Percentiles rank a stretch among this genome's conserved stretches.
Conservation (phyloP, 2,797 vertebrate genomes). For the Valencia hispanica region DNA sequence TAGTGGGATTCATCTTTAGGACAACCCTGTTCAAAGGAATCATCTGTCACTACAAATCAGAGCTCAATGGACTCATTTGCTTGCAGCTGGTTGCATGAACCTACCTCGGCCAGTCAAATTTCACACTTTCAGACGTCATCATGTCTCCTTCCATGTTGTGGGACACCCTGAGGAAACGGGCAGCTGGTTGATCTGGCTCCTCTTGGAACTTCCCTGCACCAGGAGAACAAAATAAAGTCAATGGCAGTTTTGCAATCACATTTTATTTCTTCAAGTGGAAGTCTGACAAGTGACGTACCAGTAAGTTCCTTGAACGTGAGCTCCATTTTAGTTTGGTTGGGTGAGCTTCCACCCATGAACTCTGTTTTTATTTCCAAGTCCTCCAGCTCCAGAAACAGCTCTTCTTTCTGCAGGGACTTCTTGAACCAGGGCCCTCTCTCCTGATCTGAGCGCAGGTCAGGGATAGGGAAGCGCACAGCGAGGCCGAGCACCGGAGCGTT, state of each 20-base stretch:
- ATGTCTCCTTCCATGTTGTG: conserved; percentile 91
- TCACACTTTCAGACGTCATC: conserved; percentile 88
- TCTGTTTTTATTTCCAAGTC: conserved; percentile 94
- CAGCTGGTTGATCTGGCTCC: conserved; percentile 78
- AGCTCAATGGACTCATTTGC: neutral
- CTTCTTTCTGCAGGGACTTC: conserved; percentile 96
- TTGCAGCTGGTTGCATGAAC: neutral
- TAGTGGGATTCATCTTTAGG: conserved; percentile 92
- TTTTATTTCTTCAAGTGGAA: neutral
- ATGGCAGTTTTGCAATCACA: neutral
- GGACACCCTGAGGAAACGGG: conserved; percentile 89
- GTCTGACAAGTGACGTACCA: conserved; percentile 78
- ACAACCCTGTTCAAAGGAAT: conserved; percentile 84
- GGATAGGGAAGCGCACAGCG: conserved; percentile 94
- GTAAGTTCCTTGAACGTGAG: conserved; percentile 92
- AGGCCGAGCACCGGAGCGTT: conserved; percentile 87
- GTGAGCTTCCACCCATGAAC: conserved; percentile 88
- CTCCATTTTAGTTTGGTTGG: conserved; percentile 94
- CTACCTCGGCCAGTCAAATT: conserved; percentile 97
- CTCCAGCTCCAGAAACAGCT: conserved; percentile 88
- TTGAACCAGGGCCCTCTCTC: conserved; percentile 99
- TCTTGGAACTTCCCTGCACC: conserved; percentile 90
- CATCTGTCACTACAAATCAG: neutral
- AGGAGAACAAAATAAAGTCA: neutral
- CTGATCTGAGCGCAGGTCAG: conserved; percentile 96